Percentiles rank a stretch among this genome's conserved stretches.
These are phyloP conservation scores for Zaprionus lachaisei DNA, from an alignment of 1,140 invertebrate species.

Conservation along the genomic window DNA sequence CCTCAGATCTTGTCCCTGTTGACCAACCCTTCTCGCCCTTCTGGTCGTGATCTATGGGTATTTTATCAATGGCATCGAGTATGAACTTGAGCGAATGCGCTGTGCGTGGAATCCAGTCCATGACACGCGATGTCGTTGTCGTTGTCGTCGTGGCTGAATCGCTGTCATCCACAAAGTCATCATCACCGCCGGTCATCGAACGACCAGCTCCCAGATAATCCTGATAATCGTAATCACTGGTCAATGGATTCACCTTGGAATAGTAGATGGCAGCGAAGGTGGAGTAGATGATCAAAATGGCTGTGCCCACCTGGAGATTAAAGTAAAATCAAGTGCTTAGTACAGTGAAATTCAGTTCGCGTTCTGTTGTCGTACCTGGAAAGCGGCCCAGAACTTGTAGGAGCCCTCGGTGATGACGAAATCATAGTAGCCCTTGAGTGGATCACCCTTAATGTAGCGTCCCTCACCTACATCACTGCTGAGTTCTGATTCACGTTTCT, in stretches of 20 bases:
- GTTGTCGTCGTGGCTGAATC: conserved; percentile 36
- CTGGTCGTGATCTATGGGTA: conserved; percentile 66
- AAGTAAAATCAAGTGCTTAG: not conserved
- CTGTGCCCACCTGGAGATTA: conserved; percentile 88
- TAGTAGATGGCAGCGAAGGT: conserved; percentile 93
- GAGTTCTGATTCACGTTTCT: conserved; percentile 51
- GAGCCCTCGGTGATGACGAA: conserved; percentile 93
- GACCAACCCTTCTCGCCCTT: conserved; percentile 57
- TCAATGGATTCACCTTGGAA: conserved; percentile 92
- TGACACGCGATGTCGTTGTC: conserved; percentile 27
- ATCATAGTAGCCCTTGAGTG: conserved; percentile 91
- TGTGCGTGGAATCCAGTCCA: conserved; percentile 72
- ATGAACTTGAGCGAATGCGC: conserved; percentile 78
- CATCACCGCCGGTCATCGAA: conserved; percentile 85
- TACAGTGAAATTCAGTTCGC: not conserved
- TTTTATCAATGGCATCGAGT: conserved; percentile 80
- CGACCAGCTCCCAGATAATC: conserved; percentile 87
- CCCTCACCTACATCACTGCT: conserved; percentile 72
- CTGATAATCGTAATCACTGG: conserved; percentile 90
- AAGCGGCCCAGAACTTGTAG: conserved; percentile 94
- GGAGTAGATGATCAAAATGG: conserved; percentile 91
- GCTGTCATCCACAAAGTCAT: conserved; percentile 79
- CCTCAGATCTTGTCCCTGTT: conserved; percentile 12
- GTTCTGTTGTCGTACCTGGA: conserved; percentile 87
- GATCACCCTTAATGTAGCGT: conserved; percentile 86